These are phyloP conservation scores for Pangasius mekongensis DNA, from an alignment of 2,797 vertebrate genomes.

Conservation along the genomic window DNA sequence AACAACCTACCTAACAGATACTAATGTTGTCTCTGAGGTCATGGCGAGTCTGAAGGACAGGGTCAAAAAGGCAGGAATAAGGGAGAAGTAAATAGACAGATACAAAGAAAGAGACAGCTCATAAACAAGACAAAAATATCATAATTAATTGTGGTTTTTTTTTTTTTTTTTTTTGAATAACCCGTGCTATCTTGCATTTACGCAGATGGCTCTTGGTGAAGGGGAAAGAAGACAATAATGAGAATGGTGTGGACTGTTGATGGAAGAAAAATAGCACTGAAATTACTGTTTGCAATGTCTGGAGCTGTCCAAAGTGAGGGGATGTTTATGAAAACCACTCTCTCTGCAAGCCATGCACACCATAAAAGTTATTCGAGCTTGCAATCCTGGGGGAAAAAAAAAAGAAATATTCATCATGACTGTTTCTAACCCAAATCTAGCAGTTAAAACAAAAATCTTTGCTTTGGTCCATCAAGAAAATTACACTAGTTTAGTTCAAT, in stretches of 20 bases:
- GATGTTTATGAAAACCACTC: slow-evolving; percentile 35
- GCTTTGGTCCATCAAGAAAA: slow-evolving; percentile 49
- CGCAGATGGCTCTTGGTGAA: background rate
- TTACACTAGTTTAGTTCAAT: slow-evolving; percentile 44
- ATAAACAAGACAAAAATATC: background rate
- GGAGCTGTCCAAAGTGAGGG: background rate
- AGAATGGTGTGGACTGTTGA: background rate
- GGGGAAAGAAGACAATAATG: background rate
- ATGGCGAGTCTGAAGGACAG: background rate
- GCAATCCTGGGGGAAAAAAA: slow-evolving; percentile 6
- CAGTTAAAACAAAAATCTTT: slow-evolving; percentile 36
- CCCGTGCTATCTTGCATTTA: background rate
- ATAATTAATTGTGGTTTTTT: background rate
- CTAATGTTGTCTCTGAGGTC: slow-evolving; percentile 8
- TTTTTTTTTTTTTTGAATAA: background rate
- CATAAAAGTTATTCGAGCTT: background rate
- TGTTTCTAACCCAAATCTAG: slow-evolving; percentile 28
- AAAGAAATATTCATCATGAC: background rate
- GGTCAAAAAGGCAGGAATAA: background rate
- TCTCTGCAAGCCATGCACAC: slow-evolving; percentile 35
- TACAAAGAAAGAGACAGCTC: background rate
- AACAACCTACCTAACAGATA: background rate
- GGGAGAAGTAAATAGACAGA: background rate
- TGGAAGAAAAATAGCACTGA: slow-evolving; percentile 10
- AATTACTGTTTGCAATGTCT: background rate